A percentile compares a stretch with the other conserved stretches of the same genome.
Conservation (phyloP, 2,797 vertebrate genomes). For the Anguilla pacifica region DNA sequence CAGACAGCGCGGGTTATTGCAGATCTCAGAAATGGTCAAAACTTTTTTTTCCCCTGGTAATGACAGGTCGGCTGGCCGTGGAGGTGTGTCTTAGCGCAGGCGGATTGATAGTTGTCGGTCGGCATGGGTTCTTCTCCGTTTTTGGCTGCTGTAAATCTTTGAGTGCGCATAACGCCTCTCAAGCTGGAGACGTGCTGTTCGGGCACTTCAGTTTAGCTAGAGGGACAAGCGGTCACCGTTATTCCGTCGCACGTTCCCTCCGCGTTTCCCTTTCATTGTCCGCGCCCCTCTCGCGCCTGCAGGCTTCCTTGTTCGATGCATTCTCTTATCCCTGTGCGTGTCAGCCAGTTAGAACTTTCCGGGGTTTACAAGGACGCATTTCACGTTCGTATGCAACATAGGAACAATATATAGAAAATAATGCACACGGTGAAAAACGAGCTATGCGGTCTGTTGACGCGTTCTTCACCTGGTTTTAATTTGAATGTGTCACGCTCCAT, state of each 20-base stretch:
- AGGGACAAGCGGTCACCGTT: background rate
- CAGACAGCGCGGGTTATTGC: background rate
- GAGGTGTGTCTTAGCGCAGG: slow-evolving; percentile 26
- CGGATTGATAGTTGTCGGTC: slow-evolving; percentile 19
- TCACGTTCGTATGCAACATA: background rate
- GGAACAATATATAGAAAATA: background rate
- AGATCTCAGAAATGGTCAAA: slow-evolving; percentile 23
- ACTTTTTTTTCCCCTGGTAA: slow-evolving; percentile 12
- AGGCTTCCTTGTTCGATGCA: background rate
- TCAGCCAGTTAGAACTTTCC: background rate
- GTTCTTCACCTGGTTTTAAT: background rate
- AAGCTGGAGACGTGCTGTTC: background rate
- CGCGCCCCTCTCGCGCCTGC: background rate
- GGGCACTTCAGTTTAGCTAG: slow-evolving; percentile 8
- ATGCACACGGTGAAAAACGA: background rate
- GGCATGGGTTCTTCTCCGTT: background rate
- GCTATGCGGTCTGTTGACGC: background rate
- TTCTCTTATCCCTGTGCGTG: background rate
- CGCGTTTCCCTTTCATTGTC: background rate
- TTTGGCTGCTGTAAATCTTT: slow-evolving; percentile 17
- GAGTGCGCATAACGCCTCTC: background rate
- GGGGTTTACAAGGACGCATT: background rate
- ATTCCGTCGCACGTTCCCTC: background rate
- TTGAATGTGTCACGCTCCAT: background rate
- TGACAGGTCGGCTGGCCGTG: slow-evolving; percentile 14